Evolutionary conservation across 2,888 invertebrate genomes (phyloP).

Genomic region (Meiosimyza decipiens): DNA sequence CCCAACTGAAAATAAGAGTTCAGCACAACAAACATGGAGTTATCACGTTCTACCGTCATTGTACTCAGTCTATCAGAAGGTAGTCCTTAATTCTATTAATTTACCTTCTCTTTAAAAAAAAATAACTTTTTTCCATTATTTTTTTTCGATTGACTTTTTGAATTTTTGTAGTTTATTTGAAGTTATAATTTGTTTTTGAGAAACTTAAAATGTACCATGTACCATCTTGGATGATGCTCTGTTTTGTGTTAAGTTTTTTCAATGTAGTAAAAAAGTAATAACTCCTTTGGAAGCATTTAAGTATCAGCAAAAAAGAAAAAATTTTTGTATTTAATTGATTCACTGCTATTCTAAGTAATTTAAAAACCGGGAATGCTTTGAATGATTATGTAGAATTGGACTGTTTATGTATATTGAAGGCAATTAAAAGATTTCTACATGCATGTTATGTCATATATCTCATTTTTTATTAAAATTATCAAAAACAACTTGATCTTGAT

Average conservation of each 20-base stretch:
- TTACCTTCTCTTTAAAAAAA: slow-evolving; percentile 14
- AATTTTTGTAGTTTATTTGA: slow-evolving; percentile 33
- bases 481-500: not conserved
- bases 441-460: slow-evolving; percentile 24
- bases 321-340: no score
- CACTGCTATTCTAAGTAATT: no score
- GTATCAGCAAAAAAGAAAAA: no score
- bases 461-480: slow-evolving; percentile 17
- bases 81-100: slow-evolving; percentile 60
- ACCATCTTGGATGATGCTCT: no score
- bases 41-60: slow-evolving; percentile 87
- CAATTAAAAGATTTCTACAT: not conserved
- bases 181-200: no score
- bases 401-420: no score
- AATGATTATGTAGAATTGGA: no score
- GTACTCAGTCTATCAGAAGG: slow-evolving; percentile 88
- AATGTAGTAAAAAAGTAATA: no score
- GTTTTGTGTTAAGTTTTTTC: no score
- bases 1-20: slow-evolving; percentile 60
- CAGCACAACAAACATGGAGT: slow-evolving; percentile 77
- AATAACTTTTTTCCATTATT: slow-evolving; percentile 14
- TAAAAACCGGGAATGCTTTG: no score
- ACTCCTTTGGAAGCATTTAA: no score
- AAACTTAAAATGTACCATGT: no score
- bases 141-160: slow-evolving; percentile 33